Evolutionary conservation across 2,888 invertebrate species (phyloP), one percentile per base, ranked within the genome.

Genomic region (Sarcophaga variegata): DNA sequence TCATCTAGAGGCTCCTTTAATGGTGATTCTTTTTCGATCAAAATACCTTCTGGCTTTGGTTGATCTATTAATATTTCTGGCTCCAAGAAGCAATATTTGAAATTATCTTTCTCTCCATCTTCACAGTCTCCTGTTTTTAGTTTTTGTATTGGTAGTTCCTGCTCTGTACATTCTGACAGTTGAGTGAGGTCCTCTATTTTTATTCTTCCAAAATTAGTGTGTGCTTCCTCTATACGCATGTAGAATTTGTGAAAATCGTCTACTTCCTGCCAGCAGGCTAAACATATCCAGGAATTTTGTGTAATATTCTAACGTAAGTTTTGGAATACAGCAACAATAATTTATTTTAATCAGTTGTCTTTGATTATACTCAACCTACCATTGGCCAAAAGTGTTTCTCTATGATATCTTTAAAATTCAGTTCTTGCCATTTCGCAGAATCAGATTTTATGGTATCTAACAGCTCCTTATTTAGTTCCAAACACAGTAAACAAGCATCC

Each of bases 161-260:
- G 47, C 8, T 71, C 47, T 64, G 77, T 77, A 27, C 59, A 3
- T 11, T 63, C 25, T 5, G 49, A 2, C 3, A 62, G 37, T 0
- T 37, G 64, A 17, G 25, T 66, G 60, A 22, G 85, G 1, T 88
- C 81, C 54, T 89, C 87, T 10, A 88, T 62, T 45, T 91, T 90
- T 4, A 88, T 83, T 45, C 89, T 88, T 10, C 84, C 88, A 62
- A 88, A 86, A 22, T 81, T 89, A 77, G 89, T 89, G 3, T 90
- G 89, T 10, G 90, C 82, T 37, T 91, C 90, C 11, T 89, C 90
- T 85, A 89, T 82, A 88, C 90, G 89, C 25, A 90, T 86, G 59
- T 92, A 90, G 64, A 92, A 90, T 54, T 88, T 88, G 76, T 91
- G 89, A 63, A 92, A 92, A 45, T 82, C 89, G 12, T 88, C 86